These are phyloP conservation scores for Chelonus formosanus DNA, from an alignment of 2,888 invertebrate species.

Conservation along the genomic window DNA sequence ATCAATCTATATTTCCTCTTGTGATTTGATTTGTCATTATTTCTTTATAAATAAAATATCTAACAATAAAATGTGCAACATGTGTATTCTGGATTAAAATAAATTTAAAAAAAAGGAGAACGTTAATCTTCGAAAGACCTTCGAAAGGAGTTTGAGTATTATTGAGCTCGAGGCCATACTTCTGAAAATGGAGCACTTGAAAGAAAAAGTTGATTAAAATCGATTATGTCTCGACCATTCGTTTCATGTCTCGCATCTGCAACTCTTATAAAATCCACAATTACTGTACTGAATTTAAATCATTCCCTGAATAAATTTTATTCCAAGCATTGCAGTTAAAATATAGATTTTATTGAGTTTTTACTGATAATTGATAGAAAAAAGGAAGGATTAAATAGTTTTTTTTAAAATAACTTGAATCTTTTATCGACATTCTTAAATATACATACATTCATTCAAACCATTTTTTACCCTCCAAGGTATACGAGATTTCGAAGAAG, in stretches of 20 bases:
- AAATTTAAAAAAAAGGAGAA: constrained; percentile 1
- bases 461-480: constrained; percentile 6
- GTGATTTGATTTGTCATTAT: neutral
- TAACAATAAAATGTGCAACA: neutral
- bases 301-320: too few relatives aligned
- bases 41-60: neutral
- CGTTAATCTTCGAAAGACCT: constrained; percentile 8
- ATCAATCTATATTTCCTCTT: neutral
- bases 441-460: constrained; percentile 9
- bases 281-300: neutral
- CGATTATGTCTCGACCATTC: constrained; percentile 10
- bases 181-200: constrained; percentile 43
- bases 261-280: neutral
- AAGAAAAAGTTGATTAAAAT: constrained; percentile 32
- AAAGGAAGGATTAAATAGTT: neutral
- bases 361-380: neutral
- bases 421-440: constrained; percentile 8
- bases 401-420: neutral
- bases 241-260: neutral
- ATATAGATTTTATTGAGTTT: too few relatives aligned
- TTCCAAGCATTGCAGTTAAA: too few relatives aligned
- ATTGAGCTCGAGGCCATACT: constrained; percentile 31
- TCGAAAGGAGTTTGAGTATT: constrained; percentile 12
- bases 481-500: constrained; percentile 18
- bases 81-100: neutral